Conservation (phyloP, 2,888 invertebrate species). For the Cheilosia vernalis region DNA sequence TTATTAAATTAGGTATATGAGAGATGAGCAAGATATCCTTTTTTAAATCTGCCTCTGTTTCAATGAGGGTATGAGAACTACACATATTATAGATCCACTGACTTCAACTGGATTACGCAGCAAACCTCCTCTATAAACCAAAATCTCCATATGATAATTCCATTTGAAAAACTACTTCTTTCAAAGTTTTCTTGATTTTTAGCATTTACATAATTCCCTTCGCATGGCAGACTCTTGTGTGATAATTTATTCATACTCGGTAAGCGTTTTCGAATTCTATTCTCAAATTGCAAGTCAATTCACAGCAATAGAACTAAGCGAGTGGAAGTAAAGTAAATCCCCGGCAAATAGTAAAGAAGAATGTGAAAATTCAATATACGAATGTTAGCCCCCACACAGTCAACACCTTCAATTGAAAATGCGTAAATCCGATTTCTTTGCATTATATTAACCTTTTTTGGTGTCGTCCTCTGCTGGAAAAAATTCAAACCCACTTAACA, state of each 20-base stretch:
- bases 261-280: background rate
- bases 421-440: conserved; percentile 71
- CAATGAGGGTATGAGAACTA: too few species aligned
- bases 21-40: too few species aligned
- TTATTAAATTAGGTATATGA: too few species aligned
- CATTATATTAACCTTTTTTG: conserved; percentile 58
- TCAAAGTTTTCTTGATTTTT: background rate
- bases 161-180: background rate
- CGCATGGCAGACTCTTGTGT: background rate
- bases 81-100: too few species aligned
- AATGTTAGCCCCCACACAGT: conserved; percentile 41
- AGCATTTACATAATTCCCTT: conserved; percentile 5
- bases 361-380: conserved; percentile 47
- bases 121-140: background rate
- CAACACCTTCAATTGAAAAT: conserved; percentile 69
- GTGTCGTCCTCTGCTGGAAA: conserved; percentile 13
- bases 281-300: conserved; percentile 18
- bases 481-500: conserved; percentile 68
- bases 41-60: too few species aligned
- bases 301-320: conserved; percentile 9
- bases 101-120: background rate
- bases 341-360: background rate
- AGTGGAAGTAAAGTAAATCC: conserved; percentile 23
- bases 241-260: conserved; percentile 15
- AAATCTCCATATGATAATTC: background rate